Evolutionary conservation across 2,888 invertebrate genomes (phyloP).

Genomic region (Acholoe squamosa): DNA sequence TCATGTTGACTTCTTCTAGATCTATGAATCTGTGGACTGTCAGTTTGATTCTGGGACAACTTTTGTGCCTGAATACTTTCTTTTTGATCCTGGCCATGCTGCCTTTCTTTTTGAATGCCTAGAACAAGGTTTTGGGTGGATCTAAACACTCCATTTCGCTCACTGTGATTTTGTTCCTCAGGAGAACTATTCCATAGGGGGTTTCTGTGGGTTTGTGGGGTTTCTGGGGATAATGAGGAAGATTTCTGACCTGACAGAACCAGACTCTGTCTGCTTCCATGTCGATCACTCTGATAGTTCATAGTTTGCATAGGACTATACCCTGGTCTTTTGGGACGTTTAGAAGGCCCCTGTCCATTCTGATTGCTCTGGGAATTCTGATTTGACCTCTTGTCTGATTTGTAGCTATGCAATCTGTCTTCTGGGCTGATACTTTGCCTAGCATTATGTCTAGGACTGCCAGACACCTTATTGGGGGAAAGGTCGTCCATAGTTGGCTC

Average conservation of each 20-base stretch:
- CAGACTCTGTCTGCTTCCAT: constrained; percentile 1
- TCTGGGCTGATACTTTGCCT: background rate
- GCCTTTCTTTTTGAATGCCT: no score
- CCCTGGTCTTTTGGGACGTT: background rate
- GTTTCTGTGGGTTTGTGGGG: no score
- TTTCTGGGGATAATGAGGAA: no score
- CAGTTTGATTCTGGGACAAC: background rate
- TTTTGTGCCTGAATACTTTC: no score
- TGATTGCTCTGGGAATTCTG: background rate
- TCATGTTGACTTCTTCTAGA: background rate
- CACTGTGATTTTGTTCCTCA: no score
- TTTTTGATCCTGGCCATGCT: no score
- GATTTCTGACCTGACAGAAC: background rate
- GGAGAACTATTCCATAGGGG: no score
- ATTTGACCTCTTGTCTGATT: background rate
- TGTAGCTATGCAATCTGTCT: background rate
- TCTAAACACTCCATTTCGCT: no score
- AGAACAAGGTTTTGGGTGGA: no score
- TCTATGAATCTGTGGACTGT: background rate
- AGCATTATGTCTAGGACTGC: background rate
- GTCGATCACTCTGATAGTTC: background rate
- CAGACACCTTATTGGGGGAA: background rate
- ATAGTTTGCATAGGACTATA: background rate
- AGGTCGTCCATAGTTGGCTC: background rate
- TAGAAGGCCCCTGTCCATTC: background rate